Conservation (phyloP, 1,140 invertebrate species). For the Monochamus saltuarius region DNA sequence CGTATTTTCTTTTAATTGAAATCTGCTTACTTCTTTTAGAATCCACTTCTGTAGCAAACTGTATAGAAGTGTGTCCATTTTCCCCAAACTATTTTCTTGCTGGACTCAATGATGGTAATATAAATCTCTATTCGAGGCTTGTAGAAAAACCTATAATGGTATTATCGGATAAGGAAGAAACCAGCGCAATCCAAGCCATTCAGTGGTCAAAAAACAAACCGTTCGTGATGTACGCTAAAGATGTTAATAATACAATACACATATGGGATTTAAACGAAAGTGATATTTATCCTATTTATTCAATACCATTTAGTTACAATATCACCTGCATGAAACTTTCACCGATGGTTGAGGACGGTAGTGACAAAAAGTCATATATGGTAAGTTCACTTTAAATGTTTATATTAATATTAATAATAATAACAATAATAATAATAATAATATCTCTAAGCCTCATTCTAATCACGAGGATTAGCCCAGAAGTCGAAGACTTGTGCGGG, state of each 20-base stretch:
- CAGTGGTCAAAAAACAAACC: conserved; percentile 48
- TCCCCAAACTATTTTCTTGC: conserved; percentile 42
- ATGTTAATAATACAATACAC: conserved; percentile 40
- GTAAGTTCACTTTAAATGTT: conserved; percentile 33
- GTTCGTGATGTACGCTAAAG: conserved; percentile 46
- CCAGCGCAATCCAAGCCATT: conserved; percentile 33
- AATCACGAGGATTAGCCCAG: too few relatives aligned
- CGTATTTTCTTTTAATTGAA: neutral
- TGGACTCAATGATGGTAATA: conserved; percentile 43
- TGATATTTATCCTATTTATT: conserved; percentile 45
- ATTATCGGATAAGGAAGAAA: conserved; percentile 37
- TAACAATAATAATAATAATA: too few relatives aligned
- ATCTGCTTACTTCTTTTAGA: conserved; percentile 20
- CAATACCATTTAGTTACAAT: conserved; percentile 39
- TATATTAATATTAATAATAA: conserved; percentile 4
- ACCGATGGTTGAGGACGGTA: conserved; percentile 22
- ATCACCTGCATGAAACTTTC: conserved; percentile 42
- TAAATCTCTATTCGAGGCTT: conserved; percentile 38
- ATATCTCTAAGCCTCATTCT: too few relatives aligned
- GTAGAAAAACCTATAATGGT: conserved; percentile 42
- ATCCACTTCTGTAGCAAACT: conserved; percentile 27
- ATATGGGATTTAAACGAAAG: conserved; percentile 48
- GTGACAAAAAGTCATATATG: conserved; percentile 39
- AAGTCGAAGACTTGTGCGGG: too few relatives aligned
- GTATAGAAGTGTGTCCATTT: conserved; percentile 45